Base-by-base conservation (phyloP, 2,888 invertebrate genomes). In the Lasioglossum lativentre region DNA sequence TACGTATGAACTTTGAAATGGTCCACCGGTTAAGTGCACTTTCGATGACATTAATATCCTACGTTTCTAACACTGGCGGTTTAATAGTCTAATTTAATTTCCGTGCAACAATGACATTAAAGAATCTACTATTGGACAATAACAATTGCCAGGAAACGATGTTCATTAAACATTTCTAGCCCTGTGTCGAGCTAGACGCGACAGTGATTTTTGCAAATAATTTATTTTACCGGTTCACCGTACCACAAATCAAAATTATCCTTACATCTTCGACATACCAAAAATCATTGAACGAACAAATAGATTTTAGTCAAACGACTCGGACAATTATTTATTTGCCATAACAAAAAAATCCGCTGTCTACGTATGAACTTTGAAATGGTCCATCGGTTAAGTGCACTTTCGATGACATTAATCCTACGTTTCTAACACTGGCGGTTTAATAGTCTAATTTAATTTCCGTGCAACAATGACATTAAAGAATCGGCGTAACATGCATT, bases 371-470 rank as follows among this genome's bases (percentile, higher is more conserved):
- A 56, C 56, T n/a, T 23, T 56, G 4, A 56, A n/a, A n/a, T n/a
- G 30, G 30, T 63, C 63, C 6, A 19, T 8, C 63, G 16, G 4
- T 63, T 30, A 6, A 63, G 16, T 14, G 12, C 16, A 19, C 30
- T 63, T 30, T 63, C 63, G 6, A 63, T 12, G 63, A 63, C 27
- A 63, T 63, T 30, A 30, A 63, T 63, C 16, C 30, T 30, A 6
- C 16, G 16, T 30, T 30, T 63, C 30, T 16, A 63, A 30, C 27
- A 4, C 6, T 30, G 6, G 0, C 30, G 63, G 63, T 63, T 63
- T 63, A 30, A 63, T 63, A 63, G 63, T 10, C 30, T 27, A 63
- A 63, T 63, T 63, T 63, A 63, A 63, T 63, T 30, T 63, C 16
- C 30, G 6, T 2, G 30, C 30, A 16, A 8, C 30, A 63, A 30